A percentile compares a stretch with the other conserved stretches of the same genome.
Evolutionary conservation across 1,140 invertebrate species (phyloP).

Genomic region (Microplitis demolitor): DNA sequence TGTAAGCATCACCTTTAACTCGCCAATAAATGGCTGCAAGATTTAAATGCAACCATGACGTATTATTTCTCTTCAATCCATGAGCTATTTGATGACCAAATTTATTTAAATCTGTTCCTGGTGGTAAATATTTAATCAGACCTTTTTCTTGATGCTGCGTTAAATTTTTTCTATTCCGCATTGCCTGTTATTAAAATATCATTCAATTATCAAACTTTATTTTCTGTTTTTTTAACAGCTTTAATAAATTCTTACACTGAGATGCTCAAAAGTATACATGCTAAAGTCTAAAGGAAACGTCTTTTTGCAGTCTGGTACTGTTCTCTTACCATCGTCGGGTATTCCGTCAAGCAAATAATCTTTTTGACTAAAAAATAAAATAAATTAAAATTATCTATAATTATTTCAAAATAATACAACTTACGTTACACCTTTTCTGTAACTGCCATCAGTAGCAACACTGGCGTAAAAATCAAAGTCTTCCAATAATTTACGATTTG

Average conservation of each 20-base stretch:
- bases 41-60: constrained; percentile 85
- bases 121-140: constrained; percentile 67
- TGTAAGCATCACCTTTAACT: constrained; percentile 75
- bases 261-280: constrained; percentile 81
- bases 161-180: constrained; percentile 70
- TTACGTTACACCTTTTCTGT: constrained; percentile 53
- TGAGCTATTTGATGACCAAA: constrained; percentile 72
- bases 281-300: constrained; percentile 72
- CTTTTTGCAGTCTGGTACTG: constrained; percentile 71
- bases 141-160: constrained; percentile 69
- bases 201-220: neutral
- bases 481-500: constrained; percentile 66
- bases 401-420: constrained; percentile 3
- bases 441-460: constrained; percentile 62
- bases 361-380: constrained; percentile 38
- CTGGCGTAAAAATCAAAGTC: constrained; percentile 76
- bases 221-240: too few relatives aligned
- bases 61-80: constrained; percentile 71
- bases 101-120: constrained; percentile 67
- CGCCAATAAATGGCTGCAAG: constrained; percentile 86
- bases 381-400: constrained; percentile 2
- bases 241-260: constrained; percentile 64
- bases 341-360: constrained; percentile 45
- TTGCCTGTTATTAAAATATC: constrained; percentile 56
- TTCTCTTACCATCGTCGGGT: constrained; percentile 38